These are phyloP conservation scores for Onthophagus taurus DNA, from an alignment of 1,140 invertebrate genomes.

Conservation along the genomic window DNA sequence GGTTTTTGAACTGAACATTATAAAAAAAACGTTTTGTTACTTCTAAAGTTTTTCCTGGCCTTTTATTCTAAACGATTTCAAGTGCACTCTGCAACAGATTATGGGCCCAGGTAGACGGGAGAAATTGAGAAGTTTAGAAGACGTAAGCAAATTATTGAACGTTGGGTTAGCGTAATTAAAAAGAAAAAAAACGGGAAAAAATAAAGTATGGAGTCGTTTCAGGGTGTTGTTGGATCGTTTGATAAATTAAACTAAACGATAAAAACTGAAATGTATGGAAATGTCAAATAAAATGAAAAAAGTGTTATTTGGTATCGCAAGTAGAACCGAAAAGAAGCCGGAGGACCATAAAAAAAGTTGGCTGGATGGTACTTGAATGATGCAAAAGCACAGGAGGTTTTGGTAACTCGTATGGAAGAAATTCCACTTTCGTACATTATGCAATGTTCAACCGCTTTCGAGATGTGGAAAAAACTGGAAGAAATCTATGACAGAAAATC, in stretches of 20 bases:
- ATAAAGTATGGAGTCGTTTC: not conserved
- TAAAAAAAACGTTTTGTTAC: too few relatives aligned
- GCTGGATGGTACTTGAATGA: slow-evolving; percentile 16
- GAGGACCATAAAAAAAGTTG: slow-evolving; percentile 2
- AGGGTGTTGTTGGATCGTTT: too few relatives aligned
- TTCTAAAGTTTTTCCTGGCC: too few relatives aligned
- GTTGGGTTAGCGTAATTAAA: too few relatives aligned
- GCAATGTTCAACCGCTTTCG: slow-evolving; percentile 25
- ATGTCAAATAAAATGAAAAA: slow-evolving; percentile 14
- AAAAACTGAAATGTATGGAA: slow-evolving; percentile 17
- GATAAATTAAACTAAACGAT: slow-evolving; percentile 1
- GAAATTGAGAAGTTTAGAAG: too few relatives aligned
- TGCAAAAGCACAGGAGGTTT: slow-evolving; percentile 19
- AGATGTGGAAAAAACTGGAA: slow-evolving; percentile 34
- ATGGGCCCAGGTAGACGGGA: too few relatives aligned
- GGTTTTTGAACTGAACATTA: too few relatives aligned
- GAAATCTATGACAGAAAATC: slow-evolving; percentile 35
- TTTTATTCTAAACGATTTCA: too few relatives aligned
- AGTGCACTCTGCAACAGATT: too few relatives aligned
- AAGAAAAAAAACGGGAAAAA: too few relatives aligned
- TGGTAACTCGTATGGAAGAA: slow-evolving; percentile 24
- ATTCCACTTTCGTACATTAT: slow-evolving; percentile 28
- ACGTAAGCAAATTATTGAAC: too few relatives aligned
- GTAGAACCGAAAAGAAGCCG: not conserved
- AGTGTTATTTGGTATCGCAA: slow-evolving; percentile 4